A percentile compares a stretch with the other conserved stretches of the same genome.
These are phyloP conservation scores for Microcaecilia unicolor DNA, from an alignment of 2,797 vertebrate genomes.

Conservation along the genomic window DNA sequence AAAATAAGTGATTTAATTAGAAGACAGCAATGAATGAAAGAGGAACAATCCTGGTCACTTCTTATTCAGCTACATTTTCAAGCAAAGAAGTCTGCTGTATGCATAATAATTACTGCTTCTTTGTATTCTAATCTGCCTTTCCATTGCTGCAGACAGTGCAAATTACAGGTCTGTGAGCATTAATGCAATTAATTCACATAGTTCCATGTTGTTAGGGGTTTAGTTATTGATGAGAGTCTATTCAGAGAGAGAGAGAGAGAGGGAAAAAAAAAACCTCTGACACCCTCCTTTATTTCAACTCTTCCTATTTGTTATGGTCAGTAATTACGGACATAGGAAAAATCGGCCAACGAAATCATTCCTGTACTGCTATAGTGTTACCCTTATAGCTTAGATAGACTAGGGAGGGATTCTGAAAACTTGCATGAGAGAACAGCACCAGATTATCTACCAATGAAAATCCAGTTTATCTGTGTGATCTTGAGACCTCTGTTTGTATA, in stretches of 20 bases:
- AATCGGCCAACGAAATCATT: too few relatives aligned
- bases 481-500: too few relatives aligned
- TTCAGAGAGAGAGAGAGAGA: not conserved
- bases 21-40: not conserved
- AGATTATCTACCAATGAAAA: too few relatives aligned
- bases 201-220: slow-evolving; percentile 9
- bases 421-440: too few relatives aligned
- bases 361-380: too few relatives aligned
- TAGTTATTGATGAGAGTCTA: slow-evolving; percentile 19
- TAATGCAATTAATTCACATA: slow-evolving; percentile 14
- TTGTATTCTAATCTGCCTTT: not conserved
- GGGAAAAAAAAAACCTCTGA: not conserved
- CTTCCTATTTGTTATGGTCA: too few relatives aligned
- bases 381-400: too few relatives aligned
- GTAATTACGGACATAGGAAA: too few relatives aligned
- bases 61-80: not conserved
- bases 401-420: too few relatives aligned
- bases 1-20: not conserved
- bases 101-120: not conserved
- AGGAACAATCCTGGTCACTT: not conserved
- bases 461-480: too few relatives aligned
- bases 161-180: slow-evolving; percentile 1
- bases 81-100: not conserved
- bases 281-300: too few relatives aligned
- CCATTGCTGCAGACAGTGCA: not conserved